A percentile compares a stretch with the other conserved stretches of the same genome.
Conservation (phyloP, 2,888 invertebrate species). For the Acleris emargana region DNA sequence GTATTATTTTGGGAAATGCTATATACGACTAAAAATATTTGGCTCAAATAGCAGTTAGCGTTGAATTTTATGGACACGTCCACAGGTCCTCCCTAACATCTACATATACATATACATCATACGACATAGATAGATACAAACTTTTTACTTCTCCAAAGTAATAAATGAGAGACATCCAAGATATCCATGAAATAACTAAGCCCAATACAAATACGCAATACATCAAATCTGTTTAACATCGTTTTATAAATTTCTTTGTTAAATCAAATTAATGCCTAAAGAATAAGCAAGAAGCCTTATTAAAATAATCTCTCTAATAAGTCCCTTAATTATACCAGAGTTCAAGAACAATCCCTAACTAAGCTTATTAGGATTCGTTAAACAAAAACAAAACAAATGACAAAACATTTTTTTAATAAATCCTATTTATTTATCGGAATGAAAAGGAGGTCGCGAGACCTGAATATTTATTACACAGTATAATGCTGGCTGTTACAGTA, state of each 20-base stretch:
- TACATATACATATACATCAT: too few species aligned
- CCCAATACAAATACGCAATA: neutral
- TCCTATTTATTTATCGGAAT: conserved; percentile 31
- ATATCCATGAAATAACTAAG: too few species aligned
- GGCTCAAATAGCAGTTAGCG: too few species aligned
- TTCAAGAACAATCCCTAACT: conserved; percentile 5
- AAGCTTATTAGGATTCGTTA: conserved; percentile 23
- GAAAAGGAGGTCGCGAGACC: conserved; percentile 28
- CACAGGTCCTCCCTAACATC: too few species aligned
- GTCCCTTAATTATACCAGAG: conserved; percentile 12
- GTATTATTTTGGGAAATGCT: too few species aligned
- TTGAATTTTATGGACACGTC: too few species aligned
- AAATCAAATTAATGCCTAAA: neutral
- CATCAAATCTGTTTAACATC: neutral
- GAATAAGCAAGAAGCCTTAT: neutral
- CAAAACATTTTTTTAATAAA: conserved; percentile 37
- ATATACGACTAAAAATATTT: too few species aligned
- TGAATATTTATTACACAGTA: conserved; percentile 1
- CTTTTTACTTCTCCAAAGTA: too few species aligned
- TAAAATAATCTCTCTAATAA: neutral
- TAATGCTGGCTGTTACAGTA: conserved; percentile 7
- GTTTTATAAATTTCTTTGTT: neutral
- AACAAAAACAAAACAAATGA: conserved; percentile 24
- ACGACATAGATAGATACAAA: too few species aligned
- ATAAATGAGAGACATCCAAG: too few species aligned